Evolutionary conservation across 2,888 invertebrate genomes (phyloP).

Genomic region (Odontocolon sp.): DNA sequence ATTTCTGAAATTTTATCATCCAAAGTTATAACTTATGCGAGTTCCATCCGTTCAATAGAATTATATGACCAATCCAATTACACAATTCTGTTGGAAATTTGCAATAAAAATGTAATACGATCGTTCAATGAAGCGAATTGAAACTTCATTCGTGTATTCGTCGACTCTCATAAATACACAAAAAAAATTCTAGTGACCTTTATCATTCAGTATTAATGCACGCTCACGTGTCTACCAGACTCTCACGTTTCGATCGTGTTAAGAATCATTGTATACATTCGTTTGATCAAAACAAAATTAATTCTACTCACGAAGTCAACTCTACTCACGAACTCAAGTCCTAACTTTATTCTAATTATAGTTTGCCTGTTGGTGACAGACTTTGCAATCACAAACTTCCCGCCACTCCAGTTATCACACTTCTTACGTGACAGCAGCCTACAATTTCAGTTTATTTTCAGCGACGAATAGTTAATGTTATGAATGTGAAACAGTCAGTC

Average conservation of each 20-base stretch:
- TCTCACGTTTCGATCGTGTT: background rate
- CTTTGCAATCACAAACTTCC: background rate
- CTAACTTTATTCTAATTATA: background rate
- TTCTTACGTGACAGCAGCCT: background rate
- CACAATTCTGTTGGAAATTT: background rate
- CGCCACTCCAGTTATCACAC: background rate
- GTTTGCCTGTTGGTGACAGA: background rate
- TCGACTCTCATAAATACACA: background rate
- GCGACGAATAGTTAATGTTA: background rate
- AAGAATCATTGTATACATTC: too few relatives aligned
- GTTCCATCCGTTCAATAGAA: background rate
- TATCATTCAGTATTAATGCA: background rate
- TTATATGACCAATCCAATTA: conserved; percentile 1
- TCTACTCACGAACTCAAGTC: background rate
- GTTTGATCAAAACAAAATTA: background rate
- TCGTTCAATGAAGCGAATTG: background rate
- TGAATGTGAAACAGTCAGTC: too few relatives aligned
- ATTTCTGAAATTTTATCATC: too few relatives aligned
- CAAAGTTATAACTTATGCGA: too few relatives aligned
- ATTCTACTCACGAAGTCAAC: background rate
- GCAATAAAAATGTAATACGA: background rate
- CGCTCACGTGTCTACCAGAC: background rate
- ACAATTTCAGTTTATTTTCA: background rate
- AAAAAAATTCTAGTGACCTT: background rate
- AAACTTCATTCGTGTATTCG: background rate